Percentiles rank a stretch among this genome's conserved stretches.
Evolutionary conservation across 2,113 vertebrate genomes (phyloP).

Genomic region (Ceratotherium simum): DNA sequence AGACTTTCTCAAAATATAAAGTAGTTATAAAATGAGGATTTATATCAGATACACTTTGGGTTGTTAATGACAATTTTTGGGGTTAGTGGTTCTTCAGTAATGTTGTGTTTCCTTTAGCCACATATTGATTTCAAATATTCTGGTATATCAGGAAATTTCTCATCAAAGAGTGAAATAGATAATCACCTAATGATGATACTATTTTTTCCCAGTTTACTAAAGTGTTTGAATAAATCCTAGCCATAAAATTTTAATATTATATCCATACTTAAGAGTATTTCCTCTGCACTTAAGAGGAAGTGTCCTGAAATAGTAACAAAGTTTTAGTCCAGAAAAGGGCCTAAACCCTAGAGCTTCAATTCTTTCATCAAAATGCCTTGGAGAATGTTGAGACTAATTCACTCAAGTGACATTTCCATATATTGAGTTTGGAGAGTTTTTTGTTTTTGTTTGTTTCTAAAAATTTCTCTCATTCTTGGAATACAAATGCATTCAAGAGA

Average conservation of each 20-base stretch:
- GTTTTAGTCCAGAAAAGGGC: neutral
- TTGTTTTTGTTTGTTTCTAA: neutral
- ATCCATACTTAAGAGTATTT: neutral
- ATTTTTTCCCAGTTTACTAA: neutral
- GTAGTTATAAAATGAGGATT: neutral
- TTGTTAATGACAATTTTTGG: conserved; percentile 48
- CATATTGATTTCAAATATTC: conserved; percentile 57
- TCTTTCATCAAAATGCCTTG: neutral
- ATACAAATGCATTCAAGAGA: neutral
- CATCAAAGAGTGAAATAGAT: conserved; percentile 55
- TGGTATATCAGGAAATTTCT: conserved; percentile 29
- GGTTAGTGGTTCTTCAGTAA: conserved; percentile 60
- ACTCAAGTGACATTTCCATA: neutral
- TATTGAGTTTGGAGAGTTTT: neutral
- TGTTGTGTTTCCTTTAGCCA: conserved; percentile 41
- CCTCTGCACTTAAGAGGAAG: neutral
- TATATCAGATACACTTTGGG: conserved; percentile 31
- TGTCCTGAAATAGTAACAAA: neutral
- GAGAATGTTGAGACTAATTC: neutral
- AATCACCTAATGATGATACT: conserved; percentile 35
- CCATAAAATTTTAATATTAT: neutral
- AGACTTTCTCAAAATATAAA: conserved; percentile 53
- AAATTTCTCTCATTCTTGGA: neutral
- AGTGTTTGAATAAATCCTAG: neutral
- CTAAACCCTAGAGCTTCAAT: neutral